Base-by-base conservation (phyloP, 2,797 vertebrate genomes). In the Coregonus suidteri region DNA sequence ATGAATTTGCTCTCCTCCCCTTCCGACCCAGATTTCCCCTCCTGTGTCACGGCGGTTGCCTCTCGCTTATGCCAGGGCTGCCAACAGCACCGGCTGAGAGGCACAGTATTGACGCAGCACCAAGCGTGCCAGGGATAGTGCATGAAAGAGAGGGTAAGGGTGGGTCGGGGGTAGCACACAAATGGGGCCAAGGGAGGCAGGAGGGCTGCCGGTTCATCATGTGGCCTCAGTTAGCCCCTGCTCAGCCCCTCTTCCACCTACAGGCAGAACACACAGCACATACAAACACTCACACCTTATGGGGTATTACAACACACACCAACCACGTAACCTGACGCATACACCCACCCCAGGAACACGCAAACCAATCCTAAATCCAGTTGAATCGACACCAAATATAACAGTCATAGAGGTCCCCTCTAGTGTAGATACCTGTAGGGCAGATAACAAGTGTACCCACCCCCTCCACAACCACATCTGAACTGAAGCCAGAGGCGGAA, bases 81-180 rank as follows among this genome's bases (percentile, higher is more conserved):
- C 83, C 86, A 85, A 86, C 25, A 82, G 76, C 82, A 87, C 83
- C 83, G 83, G 83, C 83, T 75, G 83, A 79, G 73, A n/a, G 70
- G 62, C 82, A 83, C 82, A 81, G 82, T 72, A 74, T 66, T 31
- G 78, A 84, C 71, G 79, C 75, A 81, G 80, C 77, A 81, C 81
- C 84, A 83, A 88, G 78, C 34, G 71, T 73, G 85, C 77, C 80
- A 59, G 83, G 78, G 53, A 82, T 73, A 74, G 69, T 77, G 79
- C 13, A 41, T n/a, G 67, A n/a, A 65, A 65, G 62, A 30, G 15
- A 18, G 34, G 67, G 15, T 6, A 34, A 13, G 34, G 66, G 4
- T 18, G 15, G 15, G 66, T 1, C 1, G 31, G 66, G 31, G 66
- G 66, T 34, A 30, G 30, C n/a, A n/a, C 66, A 66, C 9, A 3